Evolutionary conservation across 2,797 vertebrate species (phyloP).

Genomic region (Epinephelus awoara): DNA sequence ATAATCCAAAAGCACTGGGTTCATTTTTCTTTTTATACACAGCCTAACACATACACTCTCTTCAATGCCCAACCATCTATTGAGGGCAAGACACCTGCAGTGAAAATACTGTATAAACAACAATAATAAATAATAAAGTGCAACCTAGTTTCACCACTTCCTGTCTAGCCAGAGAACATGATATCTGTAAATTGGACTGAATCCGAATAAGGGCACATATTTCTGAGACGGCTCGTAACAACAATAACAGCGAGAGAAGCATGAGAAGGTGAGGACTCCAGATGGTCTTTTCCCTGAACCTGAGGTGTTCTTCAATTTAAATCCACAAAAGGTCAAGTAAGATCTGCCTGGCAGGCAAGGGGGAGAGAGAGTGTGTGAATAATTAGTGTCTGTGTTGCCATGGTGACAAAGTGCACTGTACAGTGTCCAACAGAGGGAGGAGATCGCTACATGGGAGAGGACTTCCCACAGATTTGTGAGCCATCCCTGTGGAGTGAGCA

Average conservation of each 20-base stretch:
- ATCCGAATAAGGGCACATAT: slow-evolving; percentile 38
- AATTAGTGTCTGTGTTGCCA: slow-evolving; percentile 87
- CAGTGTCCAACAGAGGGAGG: slow-evolving; percentile 68
- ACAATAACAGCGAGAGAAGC: slow-evolving; percentile 39
- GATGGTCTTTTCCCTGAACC: slow-evolving; percentile 71
- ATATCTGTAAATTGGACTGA: slow-evolving; percentile 41
- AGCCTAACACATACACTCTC: neutral
- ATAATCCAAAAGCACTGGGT: slow-evolving; percentile 27
- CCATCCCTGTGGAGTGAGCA: slow-evolving; percentile 63
- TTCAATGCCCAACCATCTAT: slow-evolving; percentile 16
- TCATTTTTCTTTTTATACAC: slow-evolving; percentile 21
- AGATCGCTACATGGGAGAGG: slow-evolving; percentile 63
- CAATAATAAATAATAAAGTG: slow-evolving; percentile 62
- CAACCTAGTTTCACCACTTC: slow-evolving; percentile 51
- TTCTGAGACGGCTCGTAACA: slow-evolving; percentile 27
- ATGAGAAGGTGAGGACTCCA: slow-evolving; percentile 66
- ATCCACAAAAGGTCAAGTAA: slow-evolving; percentile 87
- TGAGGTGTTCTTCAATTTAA: slow-evolving; percentile 78
- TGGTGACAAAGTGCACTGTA: slow-evolving; percentile 83
- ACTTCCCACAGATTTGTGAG: slow-evolving; percentile 80
- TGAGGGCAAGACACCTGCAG: slow-evolving; percentile 37
- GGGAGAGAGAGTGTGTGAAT: slow-evolving; percentile 78
- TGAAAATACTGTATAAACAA: slow-evolving; percentile 50
- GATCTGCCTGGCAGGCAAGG: slow-evolving; percentile 78
- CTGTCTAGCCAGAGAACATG: slow-evolving; percentile 9